Evolutionary conservation across 2,797 vertebrate species (phyloP).

Genomic region (Siniperca scherzeri): DNA sequence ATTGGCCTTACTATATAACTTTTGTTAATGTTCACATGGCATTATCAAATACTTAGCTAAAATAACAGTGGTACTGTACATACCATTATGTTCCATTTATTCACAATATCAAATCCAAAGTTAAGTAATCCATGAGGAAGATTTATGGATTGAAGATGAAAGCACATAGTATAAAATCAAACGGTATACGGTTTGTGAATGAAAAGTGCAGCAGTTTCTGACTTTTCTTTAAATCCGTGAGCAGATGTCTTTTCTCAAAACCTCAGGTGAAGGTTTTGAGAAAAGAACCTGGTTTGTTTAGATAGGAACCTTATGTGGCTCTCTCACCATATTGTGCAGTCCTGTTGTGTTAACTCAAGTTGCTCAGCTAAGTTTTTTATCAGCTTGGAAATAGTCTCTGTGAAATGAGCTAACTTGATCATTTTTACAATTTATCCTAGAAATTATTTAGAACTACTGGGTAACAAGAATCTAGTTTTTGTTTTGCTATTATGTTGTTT

Average conservation of each 20-base stretch:
- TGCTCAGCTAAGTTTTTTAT: conserved; percentile 8
- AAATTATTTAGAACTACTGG: background rate
- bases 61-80: background rate
- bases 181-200: background rate
- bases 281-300: background rate
- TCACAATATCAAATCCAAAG: conserved; percentile 2
- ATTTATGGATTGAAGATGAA: background rate
- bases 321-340: background rate
- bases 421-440: background rate
- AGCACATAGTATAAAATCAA: background rate
- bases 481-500: conserved; percentile 13
- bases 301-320: background rate
- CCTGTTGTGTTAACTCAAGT: background rate
- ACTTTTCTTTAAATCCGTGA: conserved; percentile 2
- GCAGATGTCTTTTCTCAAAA: conserved; percentile 1
- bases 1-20: conserved; percentile 4
- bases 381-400: conserved; percentile 3
- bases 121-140: background rate
- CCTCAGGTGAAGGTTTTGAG: no score
- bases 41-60: background rate
- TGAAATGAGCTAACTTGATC: conserved; percentile 9
- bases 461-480: conserved; percentile 8
- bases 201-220: background rate
- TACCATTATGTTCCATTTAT: background rate
- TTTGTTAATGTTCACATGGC: background rate